Conservation (phyloP, 2,113 vertebrate species). For the Pseudonaja textilis region DNA sequence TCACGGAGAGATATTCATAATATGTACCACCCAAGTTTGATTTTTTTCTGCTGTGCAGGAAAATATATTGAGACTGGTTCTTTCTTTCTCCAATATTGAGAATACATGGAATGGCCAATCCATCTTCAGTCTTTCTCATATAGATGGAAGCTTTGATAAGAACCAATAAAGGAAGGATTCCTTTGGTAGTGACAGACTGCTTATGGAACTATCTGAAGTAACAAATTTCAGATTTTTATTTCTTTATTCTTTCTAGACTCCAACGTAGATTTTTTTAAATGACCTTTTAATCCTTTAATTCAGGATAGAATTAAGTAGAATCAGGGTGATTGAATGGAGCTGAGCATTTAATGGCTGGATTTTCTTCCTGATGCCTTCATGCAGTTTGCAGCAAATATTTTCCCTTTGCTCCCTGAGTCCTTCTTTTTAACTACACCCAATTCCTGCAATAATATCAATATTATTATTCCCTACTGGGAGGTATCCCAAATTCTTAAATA, state of each 20-base stretch:
- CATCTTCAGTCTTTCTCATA: neutral
- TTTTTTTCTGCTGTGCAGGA: neutral
- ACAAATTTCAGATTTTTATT: neutral
- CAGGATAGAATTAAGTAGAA: too few species aligned
- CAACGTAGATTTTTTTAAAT: neutral
- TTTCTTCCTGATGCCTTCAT: neutral
- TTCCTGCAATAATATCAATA: neutral
- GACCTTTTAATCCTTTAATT: too few species aligned
- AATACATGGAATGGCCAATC: neutral
- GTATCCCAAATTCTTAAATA: neutral
- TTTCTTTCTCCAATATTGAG: neutral
- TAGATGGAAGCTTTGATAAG: neutral
- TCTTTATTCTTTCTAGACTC: neutral
- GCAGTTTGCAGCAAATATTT: neutral
- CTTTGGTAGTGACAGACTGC: neutral
- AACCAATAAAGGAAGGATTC: neutral
- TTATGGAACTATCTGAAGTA: neutral
- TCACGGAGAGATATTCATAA: neutral
- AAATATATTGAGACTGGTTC: neutral
- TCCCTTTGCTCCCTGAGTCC: neutral
- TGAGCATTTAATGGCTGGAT: neutral
- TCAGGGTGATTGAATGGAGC: neutral
- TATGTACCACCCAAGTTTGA: neutral
- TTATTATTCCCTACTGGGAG: neutral
- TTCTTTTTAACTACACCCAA: neutral